phyloP scores from a whole-genome alignment of 2,888 invertebrate genomes.

The Sminthurinus aureus region DNA sequence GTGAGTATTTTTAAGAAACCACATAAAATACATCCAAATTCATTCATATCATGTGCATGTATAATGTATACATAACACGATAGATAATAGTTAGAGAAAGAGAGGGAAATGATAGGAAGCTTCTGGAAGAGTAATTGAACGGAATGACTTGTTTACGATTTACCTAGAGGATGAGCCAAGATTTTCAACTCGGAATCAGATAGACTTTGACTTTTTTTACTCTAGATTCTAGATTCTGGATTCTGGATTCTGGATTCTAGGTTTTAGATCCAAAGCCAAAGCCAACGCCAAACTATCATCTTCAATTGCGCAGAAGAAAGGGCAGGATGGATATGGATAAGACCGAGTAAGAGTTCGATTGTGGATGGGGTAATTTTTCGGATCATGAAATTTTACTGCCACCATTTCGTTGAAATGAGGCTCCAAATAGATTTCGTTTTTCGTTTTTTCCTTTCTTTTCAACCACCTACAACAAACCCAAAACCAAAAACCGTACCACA shows the following conservation, averaged over 20 bases:
- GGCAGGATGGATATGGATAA: slow-evolving; percentile 12
- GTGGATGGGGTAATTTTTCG: slow-evolving; percentile 51
- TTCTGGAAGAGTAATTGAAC: slow-evolving; percentile 35
- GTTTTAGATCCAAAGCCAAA: not conserved
- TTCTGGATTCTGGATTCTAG: not conserved
- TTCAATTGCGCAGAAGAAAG: slow-evolving; percentile 32
- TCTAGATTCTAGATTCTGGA: too few relatives aligned
- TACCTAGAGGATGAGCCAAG: slow-evolving; percentile 39
- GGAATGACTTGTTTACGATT: slow-evolving; percentile 41
- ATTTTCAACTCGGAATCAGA: slow-evolving; percentile 8
- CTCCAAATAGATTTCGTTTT: slow-evolving; percentile 43
- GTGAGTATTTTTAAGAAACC: too few relatives aligned
- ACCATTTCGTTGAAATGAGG: slow-evolving; percentile 41
- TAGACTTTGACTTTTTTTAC: slow-evolving; percentile 9
- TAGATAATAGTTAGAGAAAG: not conserved
- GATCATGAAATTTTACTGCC: slow-evolving; percentile 56
- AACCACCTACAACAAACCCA: not conserved
- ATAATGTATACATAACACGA: too few relatives aligned
- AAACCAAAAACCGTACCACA: not conserved
- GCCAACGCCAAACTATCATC: slow-evolving; percentile 19
- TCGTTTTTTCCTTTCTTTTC: not conserved
- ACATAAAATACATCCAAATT: too few relatives aligned
- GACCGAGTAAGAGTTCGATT: slow-evolving; percentile 21
- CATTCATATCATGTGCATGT: too few relatives aligned
- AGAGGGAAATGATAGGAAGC: not conserved